Conservation (phyloP, 2,113 vertebrate genomes). For the Blennius ocellaris region DNA sequence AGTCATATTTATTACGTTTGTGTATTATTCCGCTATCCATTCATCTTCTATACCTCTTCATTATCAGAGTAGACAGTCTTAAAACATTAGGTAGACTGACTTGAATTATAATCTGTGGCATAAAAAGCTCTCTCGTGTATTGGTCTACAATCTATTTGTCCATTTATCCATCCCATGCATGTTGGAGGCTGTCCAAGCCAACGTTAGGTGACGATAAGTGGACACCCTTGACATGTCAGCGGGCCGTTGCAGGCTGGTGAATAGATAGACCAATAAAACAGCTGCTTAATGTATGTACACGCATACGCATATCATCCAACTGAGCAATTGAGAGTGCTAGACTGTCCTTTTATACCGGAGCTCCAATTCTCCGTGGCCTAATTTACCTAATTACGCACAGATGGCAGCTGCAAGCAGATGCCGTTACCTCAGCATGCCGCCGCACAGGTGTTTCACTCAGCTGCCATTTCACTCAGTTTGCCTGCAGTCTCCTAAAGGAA, state of each 20-base stretch:
- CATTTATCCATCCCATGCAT: too few species aligned
- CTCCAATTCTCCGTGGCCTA: conserved; percentile 57
- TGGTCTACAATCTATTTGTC: too few species aligned
- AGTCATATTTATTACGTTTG: too few species aligned
- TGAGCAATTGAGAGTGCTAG: conserved; percentile 18
- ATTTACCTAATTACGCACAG: conserved; percentile 74
- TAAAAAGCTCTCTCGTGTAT: too few species aligned
- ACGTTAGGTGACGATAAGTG: too few species aligned
- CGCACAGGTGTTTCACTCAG: conserved; percentile 69
- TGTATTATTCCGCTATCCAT: too few species aligned
- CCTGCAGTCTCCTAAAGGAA: conserved; percentile 34
- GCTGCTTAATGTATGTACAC: not conserved
- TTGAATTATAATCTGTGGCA: too few species aligned
- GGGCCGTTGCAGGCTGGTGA: not conserved
- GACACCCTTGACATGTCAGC: too few species aligned
- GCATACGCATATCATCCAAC: conserved; percentile 7
- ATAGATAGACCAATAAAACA: not conserved
- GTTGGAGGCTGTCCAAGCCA: too few species aligned
- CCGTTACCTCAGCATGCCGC: conserved; percentile 54
- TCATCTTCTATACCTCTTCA: too few species aligned
- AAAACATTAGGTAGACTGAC: too few species aligned
- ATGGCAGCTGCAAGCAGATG: conserved; percentile 67
- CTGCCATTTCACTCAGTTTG: conserved; percentile 57
- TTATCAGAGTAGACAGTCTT: too few species aligned
- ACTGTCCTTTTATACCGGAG: conserved; percentile 33